Conservation (phyloP, 35 echinoderm and acorn worm genomes). For the Nesometra sesokonis region DNA sequence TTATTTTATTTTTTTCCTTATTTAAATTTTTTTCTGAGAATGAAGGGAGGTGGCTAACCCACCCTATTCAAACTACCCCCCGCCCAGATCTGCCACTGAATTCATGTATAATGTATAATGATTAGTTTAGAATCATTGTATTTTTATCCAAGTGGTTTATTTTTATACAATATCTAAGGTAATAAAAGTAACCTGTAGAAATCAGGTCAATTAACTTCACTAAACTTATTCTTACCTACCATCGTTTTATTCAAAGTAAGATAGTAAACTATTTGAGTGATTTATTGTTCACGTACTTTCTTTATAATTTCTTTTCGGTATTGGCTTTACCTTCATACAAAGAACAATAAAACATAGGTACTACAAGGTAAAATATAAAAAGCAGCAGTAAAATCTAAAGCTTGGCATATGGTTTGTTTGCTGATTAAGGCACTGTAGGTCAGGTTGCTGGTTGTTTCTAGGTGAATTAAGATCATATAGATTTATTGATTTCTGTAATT, state of each 20-base stretch:
- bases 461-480: too few relatives aligned
- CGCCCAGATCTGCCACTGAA: too few relatives aligned
- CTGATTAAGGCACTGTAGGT: neutral
- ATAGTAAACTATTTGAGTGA: neutral
- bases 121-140: too few relatives aligned
- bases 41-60: too few relatives aligned
- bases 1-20: too few relatives aligned
- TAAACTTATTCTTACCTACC: neutral
- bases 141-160: too few relatives aligned
- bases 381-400: neutral
- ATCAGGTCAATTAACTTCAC: neutral
- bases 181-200: neutral
- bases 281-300: neutral
- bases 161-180: too few relatives aligned
- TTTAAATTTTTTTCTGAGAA: too few relatives aligned
- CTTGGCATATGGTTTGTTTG: neutral
- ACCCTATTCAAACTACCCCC: too few relatives aligned
- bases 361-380: neutral
- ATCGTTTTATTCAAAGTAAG: neutral
- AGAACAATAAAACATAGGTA: neutral
- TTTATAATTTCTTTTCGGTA: neutral
- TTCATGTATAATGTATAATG: too few relatives aligned
- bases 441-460: too few relatives aligned
- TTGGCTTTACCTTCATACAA: neutral
- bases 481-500: too few relatives aligned